These are phyloP conservation scores for Drosophila paramelanica DNA, from an alignment of 2,888 invertebrate genomes.

Conservation along the genomic window DNA sequence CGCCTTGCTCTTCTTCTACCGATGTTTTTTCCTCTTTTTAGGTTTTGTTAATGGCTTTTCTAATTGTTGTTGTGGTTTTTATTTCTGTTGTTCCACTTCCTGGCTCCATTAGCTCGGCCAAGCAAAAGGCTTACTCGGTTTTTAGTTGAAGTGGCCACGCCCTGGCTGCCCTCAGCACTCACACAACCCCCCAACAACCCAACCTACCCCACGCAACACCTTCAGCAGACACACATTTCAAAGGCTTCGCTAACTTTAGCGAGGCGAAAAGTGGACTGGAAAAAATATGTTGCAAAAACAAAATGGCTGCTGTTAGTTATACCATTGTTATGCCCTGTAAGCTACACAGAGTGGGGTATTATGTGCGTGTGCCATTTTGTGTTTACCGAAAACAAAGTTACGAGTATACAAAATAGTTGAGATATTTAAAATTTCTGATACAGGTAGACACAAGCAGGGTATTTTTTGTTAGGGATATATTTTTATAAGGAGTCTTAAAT, in stretches of 20 bases:
- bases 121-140: conserved; percentile 68
- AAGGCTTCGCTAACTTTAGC: conserved; percentile 61
- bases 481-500: too few species aligned
- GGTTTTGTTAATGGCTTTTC: conserved; percentile 65
- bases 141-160: conserved; percentile 73
- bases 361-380: background rate
- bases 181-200: background rate
- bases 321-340: conserved; percentile 40
- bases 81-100: conserved; percentile 57
- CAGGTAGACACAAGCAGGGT: too few species aligned
- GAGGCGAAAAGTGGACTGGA: conserved; percentile 33
- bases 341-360: background rate
- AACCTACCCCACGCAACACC: conserved; percentile 3
- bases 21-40: conserved; percentile 22
- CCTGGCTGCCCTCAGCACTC: conserved; percentile 30
- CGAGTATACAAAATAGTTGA: too few species aligned
- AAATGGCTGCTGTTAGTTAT: conserved; percentile 58
- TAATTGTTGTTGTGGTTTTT: conserved; percentile 28
- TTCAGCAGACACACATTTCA: conserved; percentile 61
- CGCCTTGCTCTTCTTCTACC: conserved; percentile 11
- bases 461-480: too few species aligned
- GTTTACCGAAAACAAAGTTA: background rate
- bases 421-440: too few species aligned
- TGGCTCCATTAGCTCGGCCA: conserved; percentile 64
- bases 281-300: conserved; percentile 61